phyloP scores from a whole-genome alignment of 1,140 invertebrate genomes.

The Tetranychus cinnabarinus region DNA sequence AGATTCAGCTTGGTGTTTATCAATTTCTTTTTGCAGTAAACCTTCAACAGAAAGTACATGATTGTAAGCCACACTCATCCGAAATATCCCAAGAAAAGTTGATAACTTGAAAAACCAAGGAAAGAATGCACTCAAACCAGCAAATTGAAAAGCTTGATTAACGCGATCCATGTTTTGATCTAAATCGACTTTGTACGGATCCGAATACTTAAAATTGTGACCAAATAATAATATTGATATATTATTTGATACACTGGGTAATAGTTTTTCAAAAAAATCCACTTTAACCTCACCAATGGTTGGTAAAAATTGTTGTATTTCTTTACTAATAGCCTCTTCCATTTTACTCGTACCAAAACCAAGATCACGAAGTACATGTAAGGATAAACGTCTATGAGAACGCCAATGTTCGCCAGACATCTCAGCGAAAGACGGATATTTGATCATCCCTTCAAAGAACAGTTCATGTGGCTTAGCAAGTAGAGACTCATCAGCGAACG shows the following conservation, averaged over 20 bases:
- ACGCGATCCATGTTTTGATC: neutral
- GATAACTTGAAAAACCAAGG: neutral
- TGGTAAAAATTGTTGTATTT: neutral
- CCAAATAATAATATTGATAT: slow-evolving; percentile 12
- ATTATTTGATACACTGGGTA: slow-evolving; percentile 10
- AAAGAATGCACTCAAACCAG: neutral
- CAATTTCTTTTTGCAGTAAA: too few species aligned
- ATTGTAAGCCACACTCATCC: too few species aligned
- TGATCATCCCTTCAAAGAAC: neutral
- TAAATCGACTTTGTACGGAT: neutral
- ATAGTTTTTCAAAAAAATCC: neutral
- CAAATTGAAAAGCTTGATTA: neutral
- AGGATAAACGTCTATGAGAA: slow-evolving; percentile 42
- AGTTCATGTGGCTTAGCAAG: neutral
- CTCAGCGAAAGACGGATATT: neutral
- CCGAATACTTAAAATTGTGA: slow-evolving; percentile 9
- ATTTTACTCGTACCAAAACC: slow-evolving; percentile 24
- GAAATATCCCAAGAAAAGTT: neutral
- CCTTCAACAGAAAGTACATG: too few species aligned
- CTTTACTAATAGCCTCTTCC: neutral
- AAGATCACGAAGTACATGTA: slow-evolving; percentile 38
- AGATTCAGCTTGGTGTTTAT: slow-evolving; percentile 38
- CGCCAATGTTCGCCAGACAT: slow-evolving; percentile 36
- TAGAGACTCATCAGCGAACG: neutral
- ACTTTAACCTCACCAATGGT: neutral